These are phyloP conservation scores for Frankliniella intonsa DNA, from an alignment of 2,888 invertebrate genomes.

Conservation along the genomic window DNA sequence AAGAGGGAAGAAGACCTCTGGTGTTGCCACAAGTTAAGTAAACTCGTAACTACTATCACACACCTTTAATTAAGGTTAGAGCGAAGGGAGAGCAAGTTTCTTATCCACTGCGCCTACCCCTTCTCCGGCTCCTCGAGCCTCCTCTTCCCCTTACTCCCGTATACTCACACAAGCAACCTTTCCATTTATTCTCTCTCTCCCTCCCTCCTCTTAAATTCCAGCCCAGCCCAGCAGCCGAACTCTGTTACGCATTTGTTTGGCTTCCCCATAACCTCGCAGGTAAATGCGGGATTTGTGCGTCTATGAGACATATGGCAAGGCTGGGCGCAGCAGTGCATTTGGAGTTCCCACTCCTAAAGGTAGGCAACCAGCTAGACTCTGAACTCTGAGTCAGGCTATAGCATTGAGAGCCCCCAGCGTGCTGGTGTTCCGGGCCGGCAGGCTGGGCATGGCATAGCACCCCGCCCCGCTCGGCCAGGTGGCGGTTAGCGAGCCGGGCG, in stretches of 20 bases:
- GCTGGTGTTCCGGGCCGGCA: not conserved
- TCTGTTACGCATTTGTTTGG: not conserved
- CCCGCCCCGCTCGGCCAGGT: too few species aligned
- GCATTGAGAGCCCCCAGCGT: not conserved
- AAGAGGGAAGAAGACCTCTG: slow-evolving; percentile 24
- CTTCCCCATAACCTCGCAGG: not conserved
- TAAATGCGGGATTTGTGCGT: not conserved
- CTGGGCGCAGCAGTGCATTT: too few species aligned
- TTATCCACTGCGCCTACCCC: not conserved
- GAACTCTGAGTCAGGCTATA: too few species aligned
- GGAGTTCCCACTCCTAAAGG: too few species aligned
- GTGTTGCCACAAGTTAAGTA: slow-evolving; percentile 9
- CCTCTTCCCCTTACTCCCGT: not conserved
- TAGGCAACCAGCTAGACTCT: too few species aligned
- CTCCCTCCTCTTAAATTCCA: not conserved
- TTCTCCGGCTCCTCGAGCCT: not conserved
- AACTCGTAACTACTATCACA: slow-evolving; percentile 23
- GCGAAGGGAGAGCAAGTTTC: slow-evolving; percentile 1
- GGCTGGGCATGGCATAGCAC: too few species aligned
- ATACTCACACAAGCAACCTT: not conserved
- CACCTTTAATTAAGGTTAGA: slow-evolving; percentile 20
- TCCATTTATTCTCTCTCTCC: not conserved
- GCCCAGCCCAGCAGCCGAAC: not conserved
- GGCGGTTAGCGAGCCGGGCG: too few species aligned
- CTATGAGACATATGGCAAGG: too few species aligned